A percentile compares a stretch with the other conserved stretches of the same genome.
These are phyloP conservation scores for Charadrius vociferus DNA, from an alignment of 2,113 vertebrate genomes.

Conservation along the genomic window DNA sequence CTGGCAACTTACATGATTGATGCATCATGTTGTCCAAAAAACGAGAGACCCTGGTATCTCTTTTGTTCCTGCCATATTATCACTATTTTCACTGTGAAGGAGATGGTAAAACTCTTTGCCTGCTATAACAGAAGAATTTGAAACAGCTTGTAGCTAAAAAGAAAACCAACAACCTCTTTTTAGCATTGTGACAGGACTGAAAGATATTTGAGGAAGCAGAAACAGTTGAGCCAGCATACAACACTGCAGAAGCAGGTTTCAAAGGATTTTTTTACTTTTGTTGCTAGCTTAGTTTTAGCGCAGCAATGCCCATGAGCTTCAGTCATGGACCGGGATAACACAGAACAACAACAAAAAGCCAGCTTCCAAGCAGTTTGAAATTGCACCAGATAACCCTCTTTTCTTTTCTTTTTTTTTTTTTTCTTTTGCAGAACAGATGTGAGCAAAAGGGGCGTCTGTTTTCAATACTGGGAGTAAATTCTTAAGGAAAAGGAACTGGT, in stretches of 20 bases:
- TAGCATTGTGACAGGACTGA: neutral
- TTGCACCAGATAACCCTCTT: neutral
- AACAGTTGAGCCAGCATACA: neutral
- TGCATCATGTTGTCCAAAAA: neutral
- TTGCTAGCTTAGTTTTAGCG: neutral
- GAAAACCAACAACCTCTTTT: neutral
- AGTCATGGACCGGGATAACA: neutral
- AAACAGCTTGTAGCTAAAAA: neutral
- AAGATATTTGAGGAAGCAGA: neutral
- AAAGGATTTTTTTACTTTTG: neutral
- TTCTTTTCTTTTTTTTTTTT: neutral
- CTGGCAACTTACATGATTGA: neutral
- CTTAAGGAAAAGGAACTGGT: neutral
- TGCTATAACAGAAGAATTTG: neutral
- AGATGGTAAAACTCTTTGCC: neutral
- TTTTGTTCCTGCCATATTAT: neutral
- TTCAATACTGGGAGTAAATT: neutral
- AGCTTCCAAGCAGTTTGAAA: neutral
- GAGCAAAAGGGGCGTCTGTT: neutral
- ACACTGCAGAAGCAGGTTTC: neutral
- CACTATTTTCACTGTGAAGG: neutral
- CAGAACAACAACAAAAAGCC: neutral
- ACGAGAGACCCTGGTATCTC: neutral
- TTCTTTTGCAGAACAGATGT: neutral
- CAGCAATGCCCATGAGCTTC: neutral